Percentiles rank a stretch among this genome's conserved stretches.
These are phyloP conservation scores for Tympanoctomys barrerae DNA, from an alignment of 2,797 vertebrate genomes.

Conservation along the genomic window DNA sequence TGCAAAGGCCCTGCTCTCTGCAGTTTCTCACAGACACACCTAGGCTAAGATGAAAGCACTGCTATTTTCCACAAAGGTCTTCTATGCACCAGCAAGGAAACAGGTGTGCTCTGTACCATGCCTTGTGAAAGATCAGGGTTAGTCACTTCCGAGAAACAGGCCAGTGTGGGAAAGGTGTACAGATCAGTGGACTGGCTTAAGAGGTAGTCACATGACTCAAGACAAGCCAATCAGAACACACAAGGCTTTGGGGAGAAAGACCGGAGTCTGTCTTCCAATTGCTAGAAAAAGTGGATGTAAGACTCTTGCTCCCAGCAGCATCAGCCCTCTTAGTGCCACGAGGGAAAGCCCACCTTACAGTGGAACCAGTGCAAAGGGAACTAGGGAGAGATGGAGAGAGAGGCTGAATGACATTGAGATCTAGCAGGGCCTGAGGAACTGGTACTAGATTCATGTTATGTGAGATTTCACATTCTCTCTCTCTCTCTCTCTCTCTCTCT, in stretches of 20 bases:
- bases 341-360: background rate
- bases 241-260: background rate
- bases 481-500: background rate
- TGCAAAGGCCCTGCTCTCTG: background rate
- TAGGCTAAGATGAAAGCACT: background rate
- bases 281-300: background rate
- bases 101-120: background rate
- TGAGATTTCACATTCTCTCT: background rate
- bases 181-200: background rate
- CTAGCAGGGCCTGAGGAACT: background rate
- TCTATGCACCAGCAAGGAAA: background rate
- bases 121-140: too few species aligned
- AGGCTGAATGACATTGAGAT: background rate
- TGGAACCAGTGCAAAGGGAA: background rate
- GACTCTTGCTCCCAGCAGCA: background rate
- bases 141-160: too few species aligned
- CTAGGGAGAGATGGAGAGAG: accelerated
- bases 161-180: background rate
- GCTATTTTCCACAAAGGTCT: background rate
- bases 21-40: background rate
- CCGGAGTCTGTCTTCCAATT: background rate
- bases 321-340: background rate
- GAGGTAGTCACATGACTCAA: background rate
- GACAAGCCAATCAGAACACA: background rate
- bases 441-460: background rate